Evolutionary conservation across 2,797 vertebrate species (phyloP), one percentile per base, ranked within the genome.

Genomic region (Acanthiza pusilla): DNA sequence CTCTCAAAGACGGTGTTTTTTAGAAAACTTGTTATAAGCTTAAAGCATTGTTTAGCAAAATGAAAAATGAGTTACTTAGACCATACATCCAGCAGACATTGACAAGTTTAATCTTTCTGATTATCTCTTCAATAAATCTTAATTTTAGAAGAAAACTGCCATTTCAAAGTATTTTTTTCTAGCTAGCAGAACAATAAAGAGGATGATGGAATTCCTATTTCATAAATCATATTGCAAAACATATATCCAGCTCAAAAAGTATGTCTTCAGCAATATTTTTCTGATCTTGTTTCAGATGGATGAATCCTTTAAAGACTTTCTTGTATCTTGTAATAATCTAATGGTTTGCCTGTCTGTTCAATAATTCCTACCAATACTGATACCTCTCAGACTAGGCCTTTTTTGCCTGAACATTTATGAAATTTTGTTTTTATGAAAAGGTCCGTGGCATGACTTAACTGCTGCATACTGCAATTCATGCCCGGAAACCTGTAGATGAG

Each of bases 101-200:
- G 91, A 92, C 87, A 92, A 81, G 58, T 89, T 23, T 94, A 95
- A 96, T 95, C 79, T 89, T 91, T 89, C 79, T 91, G 87, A 94
- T 97, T 93, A 93, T 89, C 78, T 81, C 62, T 92, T 73, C 92
- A 93, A 92, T 96, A 94, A 94, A 96, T 93, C 96, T 92, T 96
- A 95, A 93, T 95, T 96, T 93, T 77, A 63, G 91, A 78, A 78
- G 58, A 63, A 93, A 93, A 45, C 58, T 94, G 89, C 18, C 66
- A 70, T 85, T 95, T 93, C 47, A 75, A 77, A 80, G 43, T 27
- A 40, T 54, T 80, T 19, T 51, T 70, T 95, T 94, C 72, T 40
- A 78, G 68, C 70, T 57, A 94, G 42, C 21, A 83, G 79, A 89
- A 88, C 58, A 85, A 68, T 87, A 91, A 87, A 83, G 76, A 88